Conservation (phyloP, 1,140 invertebrate species). For the Capitella teleta region DNA sequence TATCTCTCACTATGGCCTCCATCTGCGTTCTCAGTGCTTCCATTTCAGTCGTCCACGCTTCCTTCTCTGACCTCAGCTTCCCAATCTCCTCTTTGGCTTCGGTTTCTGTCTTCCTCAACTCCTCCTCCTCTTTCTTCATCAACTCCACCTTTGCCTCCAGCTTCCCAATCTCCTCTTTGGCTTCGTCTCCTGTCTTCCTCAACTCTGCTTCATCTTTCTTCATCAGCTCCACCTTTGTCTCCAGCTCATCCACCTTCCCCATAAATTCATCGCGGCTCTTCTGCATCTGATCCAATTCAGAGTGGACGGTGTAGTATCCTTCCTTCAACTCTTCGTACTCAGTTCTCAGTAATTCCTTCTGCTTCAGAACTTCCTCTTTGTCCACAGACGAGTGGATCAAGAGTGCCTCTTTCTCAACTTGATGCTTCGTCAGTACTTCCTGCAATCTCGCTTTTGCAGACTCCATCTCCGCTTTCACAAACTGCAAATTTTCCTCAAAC, state of each 20-base stretch:
- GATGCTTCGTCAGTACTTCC: background rate
- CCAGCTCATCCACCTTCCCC: conserved; percentile 15
- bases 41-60: too few relatives aligned
- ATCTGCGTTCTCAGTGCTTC: too few relatives aligned
- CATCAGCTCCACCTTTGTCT: conserved; percentile 24
- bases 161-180: conserved; percentile 16
- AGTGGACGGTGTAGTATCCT: too few relatives aligned
- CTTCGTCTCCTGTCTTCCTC: conserved; percentile 16
- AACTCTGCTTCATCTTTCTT: conserved; percentile 21
- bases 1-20: too few relatives aligned
- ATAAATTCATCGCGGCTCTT: conserved; percentile 33
- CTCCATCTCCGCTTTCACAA: background rate
- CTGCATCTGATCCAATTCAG: conserved; percentile 14
- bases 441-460: background rate
- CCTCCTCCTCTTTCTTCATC: conserved; percentile 4
- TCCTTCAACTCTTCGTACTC: too few relatives aligned
- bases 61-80: too few relatives aligned
- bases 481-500: too few relatives aligned
- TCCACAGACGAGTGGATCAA: background rate
- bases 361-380: too few relatives aligned
- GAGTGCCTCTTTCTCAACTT: background rate
- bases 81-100: background rate
- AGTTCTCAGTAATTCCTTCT: too few relatives aligned
- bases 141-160: conserved; percentile 19
- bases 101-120: too few relatives aligned